Base-by-base conservation (phyloP, 2,113 vertebrate species). In the Chaetodon trifascialis region DNA sequence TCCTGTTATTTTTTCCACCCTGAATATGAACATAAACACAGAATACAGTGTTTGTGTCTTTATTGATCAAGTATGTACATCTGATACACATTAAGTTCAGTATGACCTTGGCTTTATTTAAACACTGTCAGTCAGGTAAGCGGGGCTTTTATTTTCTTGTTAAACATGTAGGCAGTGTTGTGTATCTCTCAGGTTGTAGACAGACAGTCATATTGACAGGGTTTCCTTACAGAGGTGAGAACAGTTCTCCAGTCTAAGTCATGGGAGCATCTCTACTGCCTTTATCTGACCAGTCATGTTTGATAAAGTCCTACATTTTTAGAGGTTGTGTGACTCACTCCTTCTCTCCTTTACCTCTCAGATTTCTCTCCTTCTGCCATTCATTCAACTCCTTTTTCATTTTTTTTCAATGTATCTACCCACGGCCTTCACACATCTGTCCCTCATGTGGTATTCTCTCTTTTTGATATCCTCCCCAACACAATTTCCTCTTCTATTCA, bases 401-500 rank as follows among this genome's bases (percentile, higher is more conserved):
- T 56, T 44, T 17, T 9, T 38, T 11, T 2, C n/a, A 42, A 11
- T 59, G 25, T 38, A 6, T 78, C 64, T 21, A 47, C 71, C 30
- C 55, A 58, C 67, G 7, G 38, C 76, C 77, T 63, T 74, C 73
- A 54, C 64, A 56, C 46, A 4, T 47, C 38, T n/a, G 19, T 68
- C 40, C 10, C 42, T 47, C 46, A 63, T 30, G 25, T 38, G 7
- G 17, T 17, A 5, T 81, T 63, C 23, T 67, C 25, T 54, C 59
- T 49, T 46, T 76, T 16, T 56, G 38, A 60, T 67, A 44, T 66
- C 38, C 34, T 64, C 17, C 56, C 38, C 63, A 34, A 36, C 56
- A 38, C 55, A 21, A 11, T 79, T 67, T 81, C n/a, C 46, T 64
- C 25, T 23, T 36, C 21, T 42, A n/a, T 65, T 80, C 68, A 75